phyloP scores from a whole-genome alignment of 2,888 invertebrate species.

The Torymus tubicola region DNA sequence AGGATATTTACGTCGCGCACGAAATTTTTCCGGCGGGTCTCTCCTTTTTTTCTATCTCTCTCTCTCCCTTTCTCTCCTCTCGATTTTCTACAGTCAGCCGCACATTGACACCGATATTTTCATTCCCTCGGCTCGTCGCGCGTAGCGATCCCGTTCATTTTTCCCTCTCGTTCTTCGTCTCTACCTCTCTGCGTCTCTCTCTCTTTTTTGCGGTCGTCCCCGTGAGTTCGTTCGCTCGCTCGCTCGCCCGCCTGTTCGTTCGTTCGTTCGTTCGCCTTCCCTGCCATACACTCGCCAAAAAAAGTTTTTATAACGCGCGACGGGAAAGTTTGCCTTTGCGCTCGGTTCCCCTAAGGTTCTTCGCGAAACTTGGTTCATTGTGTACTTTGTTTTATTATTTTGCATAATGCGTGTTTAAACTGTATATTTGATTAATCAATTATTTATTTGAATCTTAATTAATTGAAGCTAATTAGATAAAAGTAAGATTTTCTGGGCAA shows the following conservation, averaged over 20 bases:
- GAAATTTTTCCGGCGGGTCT: constrained; percentile 16
- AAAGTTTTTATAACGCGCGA: constrained; percentile 26
- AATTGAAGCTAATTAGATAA: too few species aligned
- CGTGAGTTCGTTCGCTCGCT: background rate
- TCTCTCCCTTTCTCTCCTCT: background rate
- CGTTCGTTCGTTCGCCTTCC: constrained; percentile 24
- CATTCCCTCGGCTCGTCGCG: constrained; percentile 30
- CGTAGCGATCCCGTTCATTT: constrained; percentile 31
- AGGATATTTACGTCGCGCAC: constrained; percentile 37
- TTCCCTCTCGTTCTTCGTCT: background rate
- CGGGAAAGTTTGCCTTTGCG: background rate
- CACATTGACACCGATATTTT: constrained; percentile 53
- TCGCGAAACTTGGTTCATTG: constrained; percentile 8
- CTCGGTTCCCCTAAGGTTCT: background rate
- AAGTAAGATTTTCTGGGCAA: too few species aligned
- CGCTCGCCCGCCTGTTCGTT: background rate
- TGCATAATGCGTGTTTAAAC: too few species aligned
- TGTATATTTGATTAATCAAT: too few species aligned
- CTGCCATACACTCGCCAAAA: constrained; percentile 15
- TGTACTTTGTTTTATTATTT: too few species aligned
- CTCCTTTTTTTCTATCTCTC: background rate
- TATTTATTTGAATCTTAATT: too few species aligned
- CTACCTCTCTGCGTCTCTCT: background rate
- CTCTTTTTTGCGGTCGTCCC: constrained; percentile 13
- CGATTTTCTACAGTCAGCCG: constrained; percentile 37